These are phyloP conservation scores for Tetrax tetrax DNA, from an alignment of 2,113 vertebrate species.

Conservation along the genomic window DNA sequence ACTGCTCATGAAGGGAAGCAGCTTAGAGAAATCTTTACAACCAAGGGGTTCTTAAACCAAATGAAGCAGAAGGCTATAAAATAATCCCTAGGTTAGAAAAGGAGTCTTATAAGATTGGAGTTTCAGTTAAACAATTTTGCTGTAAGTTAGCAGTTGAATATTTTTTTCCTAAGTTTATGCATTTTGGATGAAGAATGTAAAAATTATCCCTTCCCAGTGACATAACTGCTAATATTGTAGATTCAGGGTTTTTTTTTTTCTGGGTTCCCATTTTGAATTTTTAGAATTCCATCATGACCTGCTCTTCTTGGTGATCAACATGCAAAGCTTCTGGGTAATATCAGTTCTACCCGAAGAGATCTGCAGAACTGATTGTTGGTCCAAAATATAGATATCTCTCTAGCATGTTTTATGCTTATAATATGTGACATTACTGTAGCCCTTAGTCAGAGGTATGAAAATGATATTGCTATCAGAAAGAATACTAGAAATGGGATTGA, in stretches of 20 bases:
- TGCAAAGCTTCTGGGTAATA: background rate
- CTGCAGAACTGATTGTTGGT: background rate
- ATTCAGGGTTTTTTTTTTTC: background rate
- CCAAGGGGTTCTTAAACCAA: conserved; percentile 1
- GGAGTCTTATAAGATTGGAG: background rate
- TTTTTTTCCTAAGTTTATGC: background rate
- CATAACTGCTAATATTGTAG: background rate
- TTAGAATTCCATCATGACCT: background rate
- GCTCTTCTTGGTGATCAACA: background rate
- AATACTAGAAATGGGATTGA: background rate
- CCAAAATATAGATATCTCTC: background rate
- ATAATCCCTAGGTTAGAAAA: background rate
- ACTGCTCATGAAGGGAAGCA: background rate
- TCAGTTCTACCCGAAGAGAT: background rate
- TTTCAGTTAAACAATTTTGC: background rate
- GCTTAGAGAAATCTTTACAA: conserved; percentile 5
- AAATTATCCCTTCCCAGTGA: background rate
- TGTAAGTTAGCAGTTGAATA: background rate
- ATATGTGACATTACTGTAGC: background rate
- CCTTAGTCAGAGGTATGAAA: background rate
- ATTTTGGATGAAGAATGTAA: background rate
- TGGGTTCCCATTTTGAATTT: background rate
- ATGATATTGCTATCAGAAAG: background rate
- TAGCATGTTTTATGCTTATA: background rate
- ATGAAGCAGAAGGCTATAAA: background rate